phyloP scores from a whole-genome alignment of 2,113 vertebrate genomes.

The Sander lucioperca region DNA sequence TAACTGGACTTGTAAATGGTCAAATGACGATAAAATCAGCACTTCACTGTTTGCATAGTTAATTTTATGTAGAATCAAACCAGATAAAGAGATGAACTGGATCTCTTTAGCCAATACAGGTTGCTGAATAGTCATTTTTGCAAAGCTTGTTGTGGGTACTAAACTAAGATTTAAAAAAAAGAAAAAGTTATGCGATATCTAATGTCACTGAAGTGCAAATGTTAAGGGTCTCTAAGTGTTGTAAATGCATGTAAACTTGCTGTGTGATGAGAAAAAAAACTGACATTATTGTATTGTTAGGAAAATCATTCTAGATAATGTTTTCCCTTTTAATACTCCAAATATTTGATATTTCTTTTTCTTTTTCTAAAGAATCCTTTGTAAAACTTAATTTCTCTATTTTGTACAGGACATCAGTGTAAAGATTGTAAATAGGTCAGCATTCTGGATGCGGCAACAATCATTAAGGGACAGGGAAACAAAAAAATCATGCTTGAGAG shows the following conservation, averaged over 20 bases:
- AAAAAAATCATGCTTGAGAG: constrained; percentile 54
- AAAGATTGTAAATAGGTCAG: constrained; percentile 87
- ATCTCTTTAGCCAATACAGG: constrained; percentile 74
- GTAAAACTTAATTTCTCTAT: constrained; percentile 82
- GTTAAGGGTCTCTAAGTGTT: constrained; percentile 83
- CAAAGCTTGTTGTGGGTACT: constrained; percentile 79
- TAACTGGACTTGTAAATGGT: constrained; percentile 31
- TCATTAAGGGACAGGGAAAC: constrained; percentile 63
- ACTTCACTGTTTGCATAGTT: constrained; percentile 24
- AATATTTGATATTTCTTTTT: constrained; percentile 82
- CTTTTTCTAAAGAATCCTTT: constrained; percentile 82
- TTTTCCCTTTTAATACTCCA: constrained; percentile 78
- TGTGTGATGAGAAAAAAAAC: constrained; percentile 76
- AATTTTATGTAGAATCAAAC: constrained; percentile 18
- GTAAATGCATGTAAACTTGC: constrained; percentile 86
- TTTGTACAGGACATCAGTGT: constrained; percentile 88
- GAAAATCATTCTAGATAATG: constrained; percentile 63
- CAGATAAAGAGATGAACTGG: constrained; percentile 17
- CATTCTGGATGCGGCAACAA: constrained; percentile 85
- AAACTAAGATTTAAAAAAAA: constrained; percentile 63
- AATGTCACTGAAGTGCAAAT: constrained; percentile 81
- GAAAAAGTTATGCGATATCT: constrained; percentile 78
- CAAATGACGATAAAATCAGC: constrained; percentile 34
- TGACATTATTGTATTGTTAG: constrained; percentile 67
- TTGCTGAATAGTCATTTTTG: constrained; percentile 86